Percentiles rank a stretch among this genome's conserved stretches.
These are phyloP conservation scores for Diacarnus erythraeanus DNA, from an alignment of 37 sponge, comb jelly and placozoan species.

Conservation along the genomic window DNA sequence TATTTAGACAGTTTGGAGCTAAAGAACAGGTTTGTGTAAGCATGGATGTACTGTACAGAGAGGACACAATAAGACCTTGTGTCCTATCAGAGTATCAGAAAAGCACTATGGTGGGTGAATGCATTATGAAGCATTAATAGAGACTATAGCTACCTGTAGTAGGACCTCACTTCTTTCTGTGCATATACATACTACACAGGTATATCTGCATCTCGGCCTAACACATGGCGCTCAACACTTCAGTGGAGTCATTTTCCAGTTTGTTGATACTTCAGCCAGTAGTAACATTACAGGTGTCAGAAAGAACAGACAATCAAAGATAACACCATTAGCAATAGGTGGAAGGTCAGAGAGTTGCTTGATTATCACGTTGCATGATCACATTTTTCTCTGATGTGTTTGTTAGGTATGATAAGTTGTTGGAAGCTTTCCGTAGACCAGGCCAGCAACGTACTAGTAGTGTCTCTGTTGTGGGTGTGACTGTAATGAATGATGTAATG, in stretches of 20 bases:
- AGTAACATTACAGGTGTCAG: not conserved
- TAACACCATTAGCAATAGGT: constrained; percentile 53
- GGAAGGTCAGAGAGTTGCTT: constrained; percentile 49
- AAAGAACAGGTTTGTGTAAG: constrained; percentile 75
- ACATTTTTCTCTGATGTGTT: not conserved
- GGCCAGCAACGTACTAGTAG: not conserved
- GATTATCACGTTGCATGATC: not conserved
- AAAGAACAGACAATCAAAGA: constrained; percentile 15
- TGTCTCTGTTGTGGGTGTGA: constrained; percentile 50
- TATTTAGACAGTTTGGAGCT: constrained; percentile 40
- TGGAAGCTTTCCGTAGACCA: not conserved
- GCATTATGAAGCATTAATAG: no score
- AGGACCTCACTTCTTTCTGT: not conserved
- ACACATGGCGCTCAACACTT: constrained; percentile 26
- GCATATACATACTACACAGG: constrained; percentile 12
- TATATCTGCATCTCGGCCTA: constrained; percentile 57
- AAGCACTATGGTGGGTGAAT: no score
- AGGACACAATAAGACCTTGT: not conserved
- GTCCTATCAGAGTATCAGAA: not conserved
- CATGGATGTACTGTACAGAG: not conserved
- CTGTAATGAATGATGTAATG: constrained; percentile 23
- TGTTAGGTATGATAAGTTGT: constrained; percentile 24
- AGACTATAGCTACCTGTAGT: not conserved
- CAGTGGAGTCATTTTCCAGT: constrained; percentile 75
- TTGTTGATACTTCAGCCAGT: constrained; percentile 16